These are phyloP conservation scores for Nycteola revayana DNA, from an alignment of 2,888 invertebrate species.

Conservation along the genomic window DNA sequence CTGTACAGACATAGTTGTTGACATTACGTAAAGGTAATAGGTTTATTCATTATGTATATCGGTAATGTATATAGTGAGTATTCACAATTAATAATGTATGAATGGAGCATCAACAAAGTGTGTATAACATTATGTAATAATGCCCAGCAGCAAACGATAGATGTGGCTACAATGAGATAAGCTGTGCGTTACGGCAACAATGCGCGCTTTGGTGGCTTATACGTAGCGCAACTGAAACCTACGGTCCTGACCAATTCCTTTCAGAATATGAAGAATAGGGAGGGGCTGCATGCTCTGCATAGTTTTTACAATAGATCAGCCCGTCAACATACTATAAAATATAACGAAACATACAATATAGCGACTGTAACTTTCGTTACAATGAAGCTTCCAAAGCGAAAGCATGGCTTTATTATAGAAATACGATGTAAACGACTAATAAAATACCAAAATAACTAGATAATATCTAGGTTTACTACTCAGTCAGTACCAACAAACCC, in stretches of 20 bases:
- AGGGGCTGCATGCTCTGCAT: slow-evolving; percentile 50
- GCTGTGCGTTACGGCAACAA: slow-evolving; percentile 28
- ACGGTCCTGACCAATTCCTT: slow-evolving; percentile 27
- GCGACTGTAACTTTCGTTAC: slow-evolving; percentile 22
- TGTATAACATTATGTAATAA: slow-evolving; percentile 26
- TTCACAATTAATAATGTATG: too few species aligned
- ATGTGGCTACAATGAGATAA: slow-evolving; percentile 28
- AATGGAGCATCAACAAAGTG: slow-evolving; percentile 6
- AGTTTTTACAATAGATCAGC: slow-evolving; percentile 35
- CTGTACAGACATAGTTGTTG: too few species aligned
- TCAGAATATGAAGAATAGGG: slow-evolving; percentile 35
- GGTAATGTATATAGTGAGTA: too few species aligned
- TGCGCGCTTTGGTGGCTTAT: slow-evolving; percentile 22
- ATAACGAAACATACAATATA: slow-evolving; percentile 24
- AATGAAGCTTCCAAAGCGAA: slow-evolving; percentile 33
- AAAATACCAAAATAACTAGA: slow-evolving; percentile 26
- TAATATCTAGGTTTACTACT: slow-evolving; percentile 32
- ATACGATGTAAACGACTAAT: slow-evolving; percentile 27
- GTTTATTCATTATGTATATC: too few species aligned
- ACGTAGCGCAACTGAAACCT: slow-evolving; percentile 17
- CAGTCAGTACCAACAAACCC: slow-evolving; percentile 35
- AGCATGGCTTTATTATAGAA: slow-evolving; percentile 26
- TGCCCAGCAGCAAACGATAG: slow-evolving; percentile 14
- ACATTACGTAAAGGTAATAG: too few species aligned
- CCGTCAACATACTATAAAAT: slow-evolving; percentile 30